Base-by-base conservation (phyloP, 2,888 invertebrate species). In the Tenthredo livida region DNA sequence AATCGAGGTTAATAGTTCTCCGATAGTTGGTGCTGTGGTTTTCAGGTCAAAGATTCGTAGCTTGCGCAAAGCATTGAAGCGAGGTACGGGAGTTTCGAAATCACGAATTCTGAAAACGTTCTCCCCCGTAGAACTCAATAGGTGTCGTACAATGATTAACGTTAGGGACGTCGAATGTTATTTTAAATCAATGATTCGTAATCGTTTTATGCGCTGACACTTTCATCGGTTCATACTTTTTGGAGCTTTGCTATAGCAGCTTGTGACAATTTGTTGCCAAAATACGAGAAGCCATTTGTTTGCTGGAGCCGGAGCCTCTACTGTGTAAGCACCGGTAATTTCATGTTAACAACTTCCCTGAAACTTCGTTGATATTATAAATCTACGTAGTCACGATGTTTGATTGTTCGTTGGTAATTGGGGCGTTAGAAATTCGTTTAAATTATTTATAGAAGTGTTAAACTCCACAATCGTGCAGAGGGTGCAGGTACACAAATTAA, bases 1-100 rank as follows among this genome's bases (percentile, higher is more conserved):
- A 58, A 58, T 80, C 61, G 80, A 61, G 80, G 80, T 80, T 80
- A 80, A 80, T 80, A 61, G 80, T 80, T 80, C 61, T 80, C 80
- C 80, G 40, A 80, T 80, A 80, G 58, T 58, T 58, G n/a, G 58
- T 21, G 37, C 37, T 80, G 58, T 40, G 80, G 80, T 58, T 80
- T 58, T 58, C 80, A 61, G 40, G 10, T 61, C 37, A 37, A 21
- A 61, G 58, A 58, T 80, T 61, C 37, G 37, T 80, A 58, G 58
- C 37, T 61, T 6, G 47, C 4, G 29, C 50, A 15, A 40, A 37
- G 40, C 40, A 80, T 12, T 40, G 58, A 37, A 80, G n/a, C 21
- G 61, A 80, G 15, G 21, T 37, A 40, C 21, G 17, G 58, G 58
- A 37, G 80, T 80, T 80, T 21, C 40, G 15, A 40, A 58, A 61